Evolutionary conservation across 2,113 vertebrate species (phyloP).

Genomic region (Sprattus sprattus): DNA sequence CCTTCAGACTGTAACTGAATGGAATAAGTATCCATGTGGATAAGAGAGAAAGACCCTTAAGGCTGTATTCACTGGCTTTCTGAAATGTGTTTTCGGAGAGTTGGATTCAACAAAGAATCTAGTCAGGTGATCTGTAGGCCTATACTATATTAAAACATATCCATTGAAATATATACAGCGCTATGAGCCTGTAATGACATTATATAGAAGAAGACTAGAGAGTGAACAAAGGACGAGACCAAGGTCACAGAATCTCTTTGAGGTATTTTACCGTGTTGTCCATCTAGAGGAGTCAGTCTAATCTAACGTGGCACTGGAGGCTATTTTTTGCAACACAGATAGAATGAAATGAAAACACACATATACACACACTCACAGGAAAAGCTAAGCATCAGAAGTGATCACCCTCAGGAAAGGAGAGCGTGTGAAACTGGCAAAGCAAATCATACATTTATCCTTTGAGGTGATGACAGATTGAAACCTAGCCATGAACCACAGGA

Average conservation of each 20-base stretch:
- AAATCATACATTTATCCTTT: neutral
- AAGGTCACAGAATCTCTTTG: no score
- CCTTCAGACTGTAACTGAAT: neutral
- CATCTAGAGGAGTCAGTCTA: neutral
- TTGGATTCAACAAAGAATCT: neutral
- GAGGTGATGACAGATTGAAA: neutral
- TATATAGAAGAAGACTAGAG: neutral
- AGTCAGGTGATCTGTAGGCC: neutral
- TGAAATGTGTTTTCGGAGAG: neutral
- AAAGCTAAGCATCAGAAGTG: neutral
- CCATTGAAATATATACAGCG: neutral
- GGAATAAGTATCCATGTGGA: neutral
- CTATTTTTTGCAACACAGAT: neutral
- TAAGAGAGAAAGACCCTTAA: neutral
- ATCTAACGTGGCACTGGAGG: neutral
- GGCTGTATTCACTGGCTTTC: neutral
- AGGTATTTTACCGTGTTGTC: neutral
- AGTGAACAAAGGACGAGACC: no score
- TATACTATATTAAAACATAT: neutral
- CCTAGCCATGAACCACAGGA: neutral
- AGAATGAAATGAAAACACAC: neutral
- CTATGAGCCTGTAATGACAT: neutral
- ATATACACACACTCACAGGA: no score
- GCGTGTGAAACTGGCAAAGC: neutral
- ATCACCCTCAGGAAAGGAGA: neutral